Conservation (phyloP, 2,797 vertebrate genomes). For the Bovichtus diacanthus region DNA sequence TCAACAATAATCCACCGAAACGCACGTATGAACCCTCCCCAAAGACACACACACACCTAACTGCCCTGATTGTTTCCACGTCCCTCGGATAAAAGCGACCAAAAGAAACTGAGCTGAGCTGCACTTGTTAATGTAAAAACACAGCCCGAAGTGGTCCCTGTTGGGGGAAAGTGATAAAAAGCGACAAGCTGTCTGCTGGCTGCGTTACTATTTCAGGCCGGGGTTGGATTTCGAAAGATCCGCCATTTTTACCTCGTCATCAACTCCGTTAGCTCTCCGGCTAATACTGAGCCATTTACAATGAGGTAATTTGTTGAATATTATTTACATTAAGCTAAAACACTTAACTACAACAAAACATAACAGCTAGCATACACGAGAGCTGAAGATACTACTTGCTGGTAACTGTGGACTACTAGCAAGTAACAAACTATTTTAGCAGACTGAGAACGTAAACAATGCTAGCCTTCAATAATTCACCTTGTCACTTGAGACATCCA, state of each 20-base stretch:
- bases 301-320: neutral
- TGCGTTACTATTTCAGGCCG: slow-evolving; percentile 89
- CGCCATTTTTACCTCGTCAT: slow-evolving; percentile 99
- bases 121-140: neutral
- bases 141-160: neutral
- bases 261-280: slow-evolving; percentile 81
- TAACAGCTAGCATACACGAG: neutral
- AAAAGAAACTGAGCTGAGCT: neutral
- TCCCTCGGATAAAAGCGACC: neutral
- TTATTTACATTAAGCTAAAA: neutral
- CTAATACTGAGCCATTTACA: slow-evolving; percentile 63
- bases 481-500: slow-evolving; percentile 44
- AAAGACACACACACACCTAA: neutral
- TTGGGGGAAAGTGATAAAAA: slow-evolving; percentile 20
- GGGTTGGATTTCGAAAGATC: slow-evolving; percentile 98
- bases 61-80: neutral
- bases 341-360: slow-evolving; percentile 1
- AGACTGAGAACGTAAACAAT: slow-evolving; percentile 64
- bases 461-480: slow-evolving; percentile 50
- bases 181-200: slow-evolving; percentile 44
- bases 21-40: slow-evolving; percentile 39
- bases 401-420: neutral
- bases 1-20: slow-evolving; percentile 66
- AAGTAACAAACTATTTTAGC: slow-evolving; percentile 33
- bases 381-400: neutral